Percentiles rank a stretch among this genome's conserved stretches.
Evolutionary conservation across 2,113 vertebrate species (phyloP).

Genomic region (Sylvilagus bachmani): DNA sequence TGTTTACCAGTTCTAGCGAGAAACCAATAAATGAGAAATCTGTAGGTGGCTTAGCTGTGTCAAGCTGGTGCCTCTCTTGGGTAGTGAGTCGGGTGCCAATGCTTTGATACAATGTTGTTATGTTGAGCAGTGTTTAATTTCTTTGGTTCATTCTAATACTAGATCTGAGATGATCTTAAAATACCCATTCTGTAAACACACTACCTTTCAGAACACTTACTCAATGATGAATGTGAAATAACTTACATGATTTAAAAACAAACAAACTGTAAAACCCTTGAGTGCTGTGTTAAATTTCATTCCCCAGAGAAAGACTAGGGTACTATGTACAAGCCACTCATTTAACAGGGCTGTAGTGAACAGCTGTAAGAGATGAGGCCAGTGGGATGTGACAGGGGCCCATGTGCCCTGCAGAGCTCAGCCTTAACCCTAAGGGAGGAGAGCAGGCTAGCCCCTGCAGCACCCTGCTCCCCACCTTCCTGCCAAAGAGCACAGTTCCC

Average conservation of each 20-base stretch:
- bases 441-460: background rate
- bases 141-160: background rate
- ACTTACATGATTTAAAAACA: background rate
- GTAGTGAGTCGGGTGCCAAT: background rate
- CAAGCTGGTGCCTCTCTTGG: background rate
- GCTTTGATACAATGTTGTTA: background rate
- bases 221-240: background rate
- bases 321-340: background rate
- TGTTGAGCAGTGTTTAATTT: background rate
- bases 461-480: background rate
- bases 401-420: background rate
- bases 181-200: background rate
- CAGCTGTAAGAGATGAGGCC: background rate
- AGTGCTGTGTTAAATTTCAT: background rate
- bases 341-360: background rate
- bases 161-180: slow-evolving; percentile 31
- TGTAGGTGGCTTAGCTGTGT: slow-evolving; percentile 24
- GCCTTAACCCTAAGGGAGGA: background rate
- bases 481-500: background rate
- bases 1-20: slow-evolving; percentile 28
- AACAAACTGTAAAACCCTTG: background rate
- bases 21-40: slow-evolving; percentile 42
- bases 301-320: background rate
- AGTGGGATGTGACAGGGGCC: background rate
- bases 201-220: background rate